Evolutionary conservation across 2,888 invertebrate species (phyloP), one percentile per base, ranked within the genome.

Genomic region (Drosophila villosipedis): DNA sequence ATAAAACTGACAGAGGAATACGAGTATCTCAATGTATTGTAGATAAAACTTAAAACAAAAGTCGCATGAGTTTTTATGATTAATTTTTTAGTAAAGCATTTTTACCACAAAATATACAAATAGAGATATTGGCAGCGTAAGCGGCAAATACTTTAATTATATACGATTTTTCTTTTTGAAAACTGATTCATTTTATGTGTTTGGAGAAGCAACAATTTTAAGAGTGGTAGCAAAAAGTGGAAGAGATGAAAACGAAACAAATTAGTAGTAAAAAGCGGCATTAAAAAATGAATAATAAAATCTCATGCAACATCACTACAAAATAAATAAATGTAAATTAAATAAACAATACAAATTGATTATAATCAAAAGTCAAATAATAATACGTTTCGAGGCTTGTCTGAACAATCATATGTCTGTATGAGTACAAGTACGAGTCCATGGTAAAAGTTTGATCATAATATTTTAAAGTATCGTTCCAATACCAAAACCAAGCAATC

Each of bases 11-110:
- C 78, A 86, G 76, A 58, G 68, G 70, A 84, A 62, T 80, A 78
- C 71, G 73, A 73, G 31, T 69, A 78, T 82, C 78, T 85, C 68
- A 68, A 71, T 54, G 53, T 78, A 78, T 73, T 75, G 76, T 78
- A 78, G 68, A 80, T 77, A 68, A 82, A 85, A 89, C 90, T 91
- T 90, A 91, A 83, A 82, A 89, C 84, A 83, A 84, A 91, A 90
- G 90, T 91, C 92, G 92, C 92, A 93, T 93, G 92, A 93, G 92
- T 92, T 93, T 93, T 92, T 91, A 92, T 89, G 91, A 92, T 92
- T 92, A 92, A 91, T 91, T 93, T 92, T 93, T 93, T 92, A 92
- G 92, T 91, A 89, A 93, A 93, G 92, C 93, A 71, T 76, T 83
- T 90, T 84, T 82, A 79, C 73, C 63, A 85, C 70, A 73, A 70